Evolutionary conservation across 2,113 vertebrate genomes (phyloP).

Genomic region (Peromyscus maniculatus): DNA sequence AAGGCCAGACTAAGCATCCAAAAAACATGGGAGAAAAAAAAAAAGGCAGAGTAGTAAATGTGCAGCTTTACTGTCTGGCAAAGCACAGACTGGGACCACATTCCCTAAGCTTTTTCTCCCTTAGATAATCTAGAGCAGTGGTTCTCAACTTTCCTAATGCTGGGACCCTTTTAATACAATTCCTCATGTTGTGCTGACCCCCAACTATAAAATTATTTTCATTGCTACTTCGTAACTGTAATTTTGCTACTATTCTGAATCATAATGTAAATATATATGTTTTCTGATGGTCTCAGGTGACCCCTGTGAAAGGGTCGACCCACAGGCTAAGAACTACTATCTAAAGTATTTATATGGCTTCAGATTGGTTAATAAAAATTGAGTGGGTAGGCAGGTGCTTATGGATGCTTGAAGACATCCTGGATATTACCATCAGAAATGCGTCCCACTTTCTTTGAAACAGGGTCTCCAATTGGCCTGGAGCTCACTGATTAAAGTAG

Average conservation of each 20-base stretch:
- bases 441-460: background rate
- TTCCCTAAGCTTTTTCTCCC: background rate
- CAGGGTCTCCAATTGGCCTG: background rate
- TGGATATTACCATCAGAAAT: background rate
- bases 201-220: background rate
- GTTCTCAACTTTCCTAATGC: background rate
- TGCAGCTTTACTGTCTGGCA: background rate
- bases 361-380: background rate
- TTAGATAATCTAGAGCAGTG: background rate
- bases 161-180: background rate
- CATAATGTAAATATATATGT: background rate
- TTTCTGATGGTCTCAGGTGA: background rate
- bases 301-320: no score
- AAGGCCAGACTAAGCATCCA: background rate
- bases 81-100: slow-evolving; percentile 3
- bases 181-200: background rate
- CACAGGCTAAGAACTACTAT: no score
- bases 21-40: background rate
- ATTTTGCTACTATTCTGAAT: background rate
- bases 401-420: background rate
- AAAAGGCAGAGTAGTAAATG: background rate
- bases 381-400: background rate
- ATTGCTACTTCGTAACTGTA: background rate
- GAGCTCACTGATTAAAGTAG: no score
- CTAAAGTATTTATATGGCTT: background rate